phyloP scores from a whole-genome alignment of 92 coral and sea anemone species.

The Anthopleura xanthogrammica region DNA sequence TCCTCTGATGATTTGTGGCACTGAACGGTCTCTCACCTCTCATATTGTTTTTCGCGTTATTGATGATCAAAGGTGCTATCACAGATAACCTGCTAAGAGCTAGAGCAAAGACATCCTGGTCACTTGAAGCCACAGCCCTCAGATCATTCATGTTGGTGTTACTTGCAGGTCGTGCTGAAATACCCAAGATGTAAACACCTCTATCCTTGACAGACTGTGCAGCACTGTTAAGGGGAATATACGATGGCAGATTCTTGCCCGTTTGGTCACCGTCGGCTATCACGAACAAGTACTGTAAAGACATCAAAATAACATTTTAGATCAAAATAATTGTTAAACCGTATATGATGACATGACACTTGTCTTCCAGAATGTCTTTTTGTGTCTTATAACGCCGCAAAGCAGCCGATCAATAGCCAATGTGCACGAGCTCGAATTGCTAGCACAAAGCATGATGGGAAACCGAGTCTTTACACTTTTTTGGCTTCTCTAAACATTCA shows the following conservation, averaged over 20 bases:
- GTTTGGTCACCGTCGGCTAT: constrained; percentile 71
- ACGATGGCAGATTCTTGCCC: constrained; percentile 39
- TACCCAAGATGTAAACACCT: constrained; percentile 53
- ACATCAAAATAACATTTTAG: neutral
- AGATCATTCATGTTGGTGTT: constrained; percentile 58
- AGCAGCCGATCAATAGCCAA: too few relatives aligned
- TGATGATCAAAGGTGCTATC: constrained; percentile 23
- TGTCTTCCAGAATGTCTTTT: too few relatives aligned
- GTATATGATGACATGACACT: too few relatives aligned
- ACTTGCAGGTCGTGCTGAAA: constrained; percentile 45
- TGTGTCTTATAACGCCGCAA: too few relatives aligned
- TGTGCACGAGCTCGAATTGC: too few relatives aligned
- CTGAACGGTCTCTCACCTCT: constrained; percentile 32
- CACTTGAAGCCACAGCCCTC: constrained; percentile 45
- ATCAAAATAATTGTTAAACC: too few relatives aligned
- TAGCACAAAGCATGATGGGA: too few relatives aligned
- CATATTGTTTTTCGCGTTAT: constrained; percentile 26
- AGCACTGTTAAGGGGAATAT: constrained; percentile 39
- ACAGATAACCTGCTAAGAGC: constrained; percentile 2
- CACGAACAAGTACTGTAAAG: constrained; percentile 48
- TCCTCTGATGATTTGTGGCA: too few relatives aligned
- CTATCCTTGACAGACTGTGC: constrained; percentile 55
- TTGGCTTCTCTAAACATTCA: too few relatives aligned
- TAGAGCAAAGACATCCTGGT: constrained; percentile 46
- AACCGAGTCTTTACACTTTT: too few relatives aligned